Evolutionary conservation across 1,140 invertebrate species (phyloP).

Genomic region (Hycleus cichorii): DNA sequence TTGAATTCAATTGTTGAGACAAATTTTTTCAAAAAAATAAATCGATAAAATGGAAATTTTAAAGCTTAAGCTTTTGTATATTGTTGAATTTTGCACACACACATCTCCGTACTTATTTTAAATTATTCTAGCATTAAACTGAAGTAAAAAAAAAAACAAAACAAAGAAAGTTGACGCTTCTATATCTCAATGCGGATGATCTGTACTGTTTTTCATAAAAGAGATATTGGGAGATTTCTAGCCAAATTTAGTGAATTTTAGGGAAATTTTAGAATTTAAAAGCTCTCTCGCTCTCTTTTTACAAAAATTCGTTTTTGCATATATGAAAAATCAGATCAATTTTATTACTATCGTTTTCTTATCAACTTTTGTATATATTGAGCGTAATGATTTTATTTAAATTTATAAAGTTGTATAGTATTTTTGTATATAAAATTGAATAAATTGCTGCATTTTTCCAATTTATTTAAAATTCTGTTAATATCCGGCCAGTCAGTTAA

Average conservation of each 20-base stretch:
- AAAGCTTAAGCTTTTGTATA: slow-evolving; percentile 3
- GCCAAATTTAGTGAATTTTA: too few relatives aligned
- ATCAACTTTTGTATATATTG: slow-evolving; percentile 10
- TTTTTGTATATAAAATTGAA: slow-evolving; percentile 26
- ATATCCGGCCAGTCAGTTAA: too few relatives aligned
- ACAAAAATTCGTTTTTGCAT: too few relatives aligned
- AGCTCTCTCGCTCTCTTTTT: background rate
- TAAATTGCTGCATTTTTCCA: slow-evolving; percentile 17
- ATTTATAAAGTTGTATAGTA: slow-evolving; percentile 23
- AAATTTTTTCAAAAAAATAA: too few relatives aligned
- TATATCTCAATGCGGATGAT: background rate
- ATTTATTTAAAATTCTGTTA: too few relatives aligned
- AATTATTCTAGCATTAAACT: background rate
- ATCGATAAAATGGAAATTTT: too few relatives aligned
- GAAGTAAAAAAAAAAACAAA: background rate
- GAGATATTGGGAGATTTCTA: background rate
- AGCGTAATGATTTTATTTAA: slow-evolving; percentile 18
- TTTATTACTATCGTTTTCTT: slow-evolving; percentile 8
- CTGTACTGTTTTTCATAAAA: background rate
- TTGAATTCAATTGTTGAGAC: background rate
- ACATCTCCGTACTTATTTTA: slow-evolving; percentile 1
- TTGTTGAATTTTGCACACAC: slow-evolving; percentile 4
- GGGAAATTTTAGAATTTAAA: background rate
- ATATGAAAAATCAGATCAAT: background rate
- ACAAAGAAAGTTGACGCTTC: background rate